Base-by-base conservation (phyloP, 2,888 invertebrate genomes). In the Nomada lathburiana region DNA sequence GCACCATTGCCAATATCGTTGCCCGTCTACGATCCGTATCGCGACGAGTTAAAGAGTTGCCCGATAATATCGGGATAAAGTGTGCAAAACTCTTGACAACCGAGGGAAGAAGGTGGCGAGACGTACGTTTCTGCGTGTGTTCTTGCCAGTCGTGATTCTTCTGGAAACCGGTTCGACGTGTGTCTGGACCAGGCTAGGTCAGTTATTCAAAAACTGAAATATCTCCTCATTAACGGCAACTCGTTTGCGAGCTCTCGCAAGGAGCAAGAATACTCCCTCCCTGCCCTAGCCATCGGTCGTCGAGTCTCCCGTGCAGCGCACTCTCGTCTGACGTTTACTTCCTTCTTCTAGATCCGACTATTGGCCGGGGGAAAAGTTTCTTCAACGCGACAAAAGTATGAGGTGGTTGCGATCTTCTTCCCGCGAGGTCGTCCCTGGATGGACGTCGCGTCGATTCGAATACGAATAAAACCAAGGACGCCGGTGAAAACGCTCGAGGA, bases 161-260 rank as follows among this genome's bases (percentile, higher is more conserved):
- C 79, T 52, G 53, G 71, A 80, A 91, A 92, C 92, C 92, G 92
- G 92, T 92, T 92, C 86, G 86, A 82, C 75, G 73, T 64, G 83
- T 62, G 84, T 84, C 83, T 75, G 64, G 62, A 53, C 47, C 87
- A 63, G 72, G 87, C 86, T 91, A 92, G 92, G 92, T 92, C 92
- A 92, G 92, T 92, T 89, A 88, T 88, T 90, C 86, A 88, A 90
- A 90, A 92, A 89, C 86, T 88, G 80, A 91, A 92, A 89, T 88
- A 89, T 90, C 87, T 85, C 80, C 84, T 91, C 88, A 89, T 92
- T 90, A 89, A 89, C 84, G 89, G 81, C 79, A 69, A 79, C 82
- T 87, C 86, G 80, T 83, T 88, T 84, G 82, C 87, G 50, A 82
- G 83, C 85, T 80, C 64, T 84, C 72, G 65, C 53, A 18, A 68